Conservation (phyloP, 1,140 invertebrate genomes). For the Drosophila willistoni region DNA sequence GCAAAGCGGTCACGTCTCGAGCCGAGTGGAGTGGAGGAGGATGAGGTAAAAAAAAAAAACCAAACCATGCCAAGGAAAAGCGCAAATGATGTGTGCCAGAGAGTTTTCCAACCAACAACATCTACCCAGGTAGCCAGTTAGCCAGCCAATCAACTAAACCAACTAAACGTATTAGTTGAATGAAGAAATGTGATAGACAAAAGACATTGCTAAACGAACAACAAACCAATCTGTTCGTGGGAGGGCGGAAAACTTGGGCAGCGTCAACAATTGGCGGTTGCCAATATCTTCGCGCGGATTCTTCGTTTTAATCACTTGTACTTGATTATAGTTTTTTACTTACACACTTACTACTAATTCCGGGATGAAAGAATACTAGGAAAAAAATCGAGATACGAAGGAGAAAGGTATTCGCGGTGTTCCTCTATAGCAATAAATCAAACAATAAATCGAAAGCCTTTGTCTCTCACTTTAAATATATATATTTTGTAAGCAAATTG, state of each 20-base stretch:
- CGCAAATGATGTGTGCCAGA: conserved; percentile 50
- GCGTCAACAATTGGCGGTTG: too few species aligned
- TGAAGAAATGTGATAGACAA: conserved; percentile 9
- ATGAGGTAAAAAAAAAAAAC: conserved; percentile 30
- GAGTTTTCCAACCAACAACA: conserved; percentile 38
- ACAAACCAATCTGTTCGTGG: neutral
- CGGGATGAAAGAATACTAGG: too few species aligned
- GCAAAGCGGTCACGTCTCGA: conserved; percentile 19
- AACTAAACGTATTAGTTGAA: neutral
- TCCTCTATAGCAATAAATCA: too few species aligned
- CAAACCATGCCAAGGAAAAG: conserved; percentile 72
- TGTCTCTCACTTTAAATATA: neutral
- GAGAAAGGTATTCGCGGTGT: too few species aligned
- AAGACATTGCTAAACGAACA: conserved; percentile 7
- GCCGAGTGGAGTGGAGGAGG: conserved; percentile 35
- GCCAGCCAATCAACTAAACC: neutral
- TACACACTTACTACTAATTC: too few species aligned
- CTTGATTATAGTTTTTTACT: too few species aligned
- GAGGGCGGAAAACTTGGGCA: too few species aligned
- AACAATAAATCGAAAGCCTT: conserved; percentile 1
- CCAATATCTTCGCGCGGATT: too few species aligned
- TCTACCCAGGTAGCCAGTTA: neutral
- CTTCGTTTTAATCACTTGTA: too few species aligned
- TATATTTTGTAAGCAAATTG: conserved; percentile 18
- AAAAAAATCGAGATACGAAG: too few species aligned